Conservation (phyloP, 1,140 invertebrate species). For the Lepidostoma basale region DNA sequence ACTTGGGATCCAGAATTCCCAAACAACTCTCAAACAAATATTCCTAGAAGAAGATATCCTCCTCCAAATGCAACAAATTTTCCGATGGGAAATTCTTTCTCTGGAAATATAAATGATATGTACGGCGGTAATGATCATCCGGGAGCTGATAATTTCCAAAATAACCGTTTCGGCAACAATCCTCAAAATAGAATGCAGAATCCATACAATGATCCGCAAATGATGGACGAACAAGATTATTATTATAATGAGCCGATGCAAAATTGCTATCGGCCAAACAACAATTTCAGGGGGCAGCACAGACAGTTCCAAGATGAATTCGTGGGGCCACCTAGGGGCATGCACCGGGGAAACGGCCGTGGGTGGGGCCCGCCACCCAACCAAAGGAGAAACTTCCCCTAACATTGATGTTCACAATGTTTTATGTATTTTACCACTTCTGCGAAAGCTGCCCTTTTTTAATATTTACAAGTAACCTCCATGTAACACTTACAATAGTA, state of each 20-base stretch:
- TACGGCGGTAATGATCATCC: background rate
- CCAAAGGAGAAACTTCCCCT: too few species aligned
- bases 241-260: background rate
- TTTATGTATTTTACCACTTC: too few species aligned
- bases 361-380: too few species aligned
- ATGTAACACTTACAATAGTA: too few species aligned
- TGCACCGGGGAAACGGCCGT: background rate
- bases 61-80: too few species aligned
- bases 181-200: background rate
- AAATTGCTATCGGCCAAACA: background rate
- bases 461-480: too few species aligned
- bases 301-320: background rate
- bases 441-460: too few species aligned
- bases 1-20: too few species aligned
- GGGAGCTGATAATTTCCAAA: background rate
- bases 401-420: too few species aligned
- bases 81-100: background rate
- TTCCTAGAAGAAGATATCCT: too few species aligned
- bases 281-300: slow-evolving; percentile 2
- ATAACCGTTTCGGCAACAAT: background rate
- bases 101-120: background rate
- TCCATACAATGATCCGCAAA: background rate
- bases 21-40: too few species aligned
- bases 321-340: background rate
- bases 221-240: background rate